Base-by-base conservation (phyloP, 2,888 invertebrate species). In the Acrobasis consociella region DNA sequence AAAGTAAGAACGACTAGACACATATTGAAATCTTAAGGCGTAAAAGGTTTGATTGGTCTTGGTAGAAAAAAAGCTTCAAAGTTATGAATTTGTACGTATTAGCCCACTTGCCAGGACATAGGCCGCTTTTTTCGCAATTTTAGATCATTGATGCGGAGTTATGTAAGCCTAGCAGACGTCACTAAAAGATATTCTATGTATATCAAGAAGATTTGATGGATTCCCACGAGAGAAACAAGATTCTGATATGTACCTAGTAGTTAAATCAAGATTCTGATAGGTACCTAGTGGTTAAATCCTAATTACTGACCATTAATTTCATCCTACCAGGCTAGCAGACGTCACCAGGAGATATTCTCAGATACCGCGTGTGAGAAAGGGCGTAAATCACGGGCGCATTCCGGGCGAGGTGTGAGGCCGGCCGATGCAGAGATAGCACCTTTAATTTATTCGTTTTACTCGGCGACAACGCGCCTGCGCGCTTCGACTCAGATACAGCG, bases 381-480 rank as follows among this genome's bases (percentile, higher is more conserved):
- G 73, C 77, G 83, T 89, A 87, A 88, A 89, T 89, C 89, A 86
- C 70, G 67, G 71, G 75, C 77, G 81, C 87, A 89, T 90, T 87
- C 90, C 90, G 77, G 69, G 80, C 91, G 89, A 92, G 91, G 92
- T 92, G 92, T 91, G 91, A 92, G 91, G 91, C 89, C 87, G 83
- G 73, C 77, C 87, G 91, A 91, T 92, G 85, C 76, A 73, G 82
- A 82, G 92, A 92, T 92, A 92, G 84, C 81, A 78, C 77, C 74
- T 81, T 83, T 91, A 92, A 91, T 91, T 92, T 92, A 92, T 92
- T 84, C 86, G 89, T 89, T 90, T 90, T 90, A 91, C 88, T 84
- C 88, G 89, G 85, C 86, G 89, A 91, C 91, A 91, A 87, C 89
- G 85, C 83, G 82, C 85, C 82, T 80, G 77, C 76, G 76, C 77